Evolutionary conservation across 2,113 vertebrate species (phyloP).

Genomic region (Elachura formosa): DNA sequence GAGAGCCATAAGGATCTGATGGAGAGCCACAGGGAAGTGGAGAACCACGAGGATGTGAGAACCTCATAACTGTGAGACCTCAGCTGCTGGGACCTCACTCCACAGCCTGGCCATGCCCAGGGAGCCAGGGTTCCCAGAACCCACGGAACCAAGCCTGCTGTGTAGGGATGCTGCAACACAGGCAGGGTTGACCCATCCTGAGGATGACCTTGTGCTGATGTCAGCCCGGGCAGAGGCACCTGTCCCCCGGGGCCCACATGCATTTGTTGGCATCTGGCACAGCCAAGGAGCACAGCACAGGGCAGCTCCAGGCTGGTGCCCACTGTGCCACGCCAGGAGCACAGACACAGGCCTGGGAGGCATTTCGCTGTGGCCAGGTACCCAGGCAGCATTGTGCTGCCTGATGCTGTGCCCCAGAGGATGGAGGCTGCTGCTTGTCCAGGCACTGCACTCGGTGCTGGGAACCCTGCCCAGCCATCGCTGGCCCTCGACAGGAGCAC

Average conservation of each 20-base stretch:
- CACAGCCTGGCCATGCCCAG: neutral
- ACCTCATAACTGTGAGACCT: neutral
- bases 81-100: neutral
- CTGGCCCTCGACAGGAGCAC: neutral
- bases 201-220: accelerated
- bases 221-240: neutral
- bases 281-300: accelerated
- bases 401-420: neutral
- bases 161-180: neutral
- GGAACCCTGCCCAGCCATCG: neutral
- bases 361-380: neutral
- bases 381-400: accelerated
- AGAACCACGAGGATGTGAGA: neutral
- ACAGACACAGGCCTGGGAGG: neutral
- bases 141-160: accelerated
- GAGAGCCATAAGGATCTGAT: neutral
- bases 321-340: accelerated
- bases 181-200: neutral
- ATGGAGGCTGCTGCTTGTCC: neutral
- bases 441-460: neutral
- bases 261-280: neutral
- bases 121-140: neutral
- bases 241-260: accelerated
- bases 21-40: neutral
- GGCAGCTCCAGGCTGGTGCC: neutral